Base-by-base conservation (phyloP, 1,140 invertebrate species). In the Tigriopus japonicus region DNA sequence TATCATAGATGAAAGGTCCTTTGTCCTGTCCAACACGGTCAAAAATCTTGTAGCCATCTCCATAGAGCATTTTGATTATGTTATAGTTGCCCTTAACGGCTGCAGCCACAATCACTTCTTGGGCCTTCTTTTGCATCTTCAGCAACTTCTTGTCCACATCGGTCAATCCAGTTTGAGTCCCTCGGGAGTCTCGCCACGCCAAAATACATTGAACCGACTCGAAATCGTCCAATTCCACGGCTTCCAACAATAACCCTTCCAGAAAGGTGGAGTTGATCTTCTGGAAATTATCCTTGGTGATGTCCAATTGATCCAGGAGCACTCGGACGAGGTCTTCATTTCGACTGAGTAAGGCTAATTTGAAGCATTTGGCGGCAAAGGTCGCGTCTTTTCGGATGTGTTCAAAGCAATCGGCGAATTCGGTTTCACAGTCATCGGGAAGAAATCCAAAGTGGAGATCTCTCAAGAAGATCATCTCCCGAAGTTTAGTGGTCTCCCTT, bases 91-190 rank as follows among this genome's bases (percentile, higher is more conserved):
- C 55, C 23, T 17, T 19, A 1, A 58, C 42, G 40, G 55, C 55
- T n/a, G 55, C 55, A 23, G 55, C 42, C 15, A 58, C 42, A 15
- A 58, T 58, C 12, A 58, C 52, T 41, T 58, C 55, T 19, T 58
- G 55, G n/a, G 55, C 23, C 28, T 58, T 17, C 41, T 42, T 58
- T 6, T 58, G 21, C 55, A 58, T 58, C 28, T 42, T 40, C 41
- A 58, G 35, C 23, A 58, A 58, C 55, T 42, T 58, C 40, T 42
- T 23, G 6, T 58, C 55, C 24, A 58, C n/a, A 17, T 43, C 40
- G n/a, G 55, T 35, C 5, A 58, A 19, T 3, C 55, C 55, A 58
- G 42, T 41, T 58, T 40, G 13, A 14, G 17, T 17, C 12, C 28
- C 55, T 35, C 15, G 35, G 9, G 42, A 2, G 14, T 58, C 55